Conservation (phyloP, 2,797 vertebrate genomes). For the Clarias platycephalus region DNA sequence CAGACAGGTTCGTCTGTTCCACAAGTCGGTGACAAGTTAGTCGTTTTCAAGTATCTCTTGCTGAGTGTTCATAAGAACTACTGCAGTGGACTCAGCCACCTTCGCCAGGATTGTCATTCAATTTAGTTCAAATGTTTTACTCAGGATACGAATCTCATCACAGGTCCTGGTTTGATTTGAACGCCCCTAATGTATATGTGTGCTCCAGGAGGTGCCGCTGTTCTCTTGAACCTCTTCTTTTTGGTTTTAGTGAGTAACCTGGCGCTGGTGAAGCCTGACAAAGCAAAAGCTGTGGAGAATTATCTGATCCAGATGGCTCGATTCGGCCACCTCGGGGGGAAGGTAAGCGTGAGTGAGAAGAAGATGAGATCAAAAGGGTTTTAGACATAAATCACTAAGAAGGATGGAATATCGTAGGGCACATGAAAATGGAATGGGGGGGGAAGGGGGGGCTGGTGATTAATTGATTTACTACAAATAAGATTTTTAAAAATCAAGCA, state of each 20-base stretch:
- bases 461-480: no score
- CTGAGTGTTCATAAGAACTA: no score
- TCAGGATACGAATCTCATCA: no score
- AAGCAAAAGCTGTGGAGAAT: conserved; percentile 95
- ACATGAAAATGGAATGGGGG: not conserved
- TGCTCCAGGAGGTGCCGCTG: conserved; percentile 15
- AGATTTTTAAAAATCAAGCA: no score
- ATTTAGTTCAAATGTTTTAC: no score
- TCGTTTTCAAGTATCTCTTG: no score
- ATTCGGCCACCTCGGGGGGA: conserved; percentile 87
- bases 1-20: no score
- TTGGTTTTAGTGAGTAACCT: conserved; percentile 87
- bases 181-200: no score
- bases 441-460: not conserved
- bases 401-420: not conserved
- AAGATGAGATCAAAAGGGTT: not conserved
- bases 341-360: conserved; percentile 71
- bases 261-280: conserved; percentile 96
- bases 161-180: no score
- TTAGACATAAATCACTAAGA: not conserved
- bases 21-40: no score
- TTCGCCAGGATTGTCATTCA: no score
- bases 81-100: no score
- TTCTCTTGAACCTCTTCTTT: not conserved
- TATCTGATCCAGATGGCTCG: conserved; percentile 98